Evolutionary conservation across 2,888 invertebrate genomes (phyloP).

Genomic region (Sphaerophoria rueppellii): DNA sequence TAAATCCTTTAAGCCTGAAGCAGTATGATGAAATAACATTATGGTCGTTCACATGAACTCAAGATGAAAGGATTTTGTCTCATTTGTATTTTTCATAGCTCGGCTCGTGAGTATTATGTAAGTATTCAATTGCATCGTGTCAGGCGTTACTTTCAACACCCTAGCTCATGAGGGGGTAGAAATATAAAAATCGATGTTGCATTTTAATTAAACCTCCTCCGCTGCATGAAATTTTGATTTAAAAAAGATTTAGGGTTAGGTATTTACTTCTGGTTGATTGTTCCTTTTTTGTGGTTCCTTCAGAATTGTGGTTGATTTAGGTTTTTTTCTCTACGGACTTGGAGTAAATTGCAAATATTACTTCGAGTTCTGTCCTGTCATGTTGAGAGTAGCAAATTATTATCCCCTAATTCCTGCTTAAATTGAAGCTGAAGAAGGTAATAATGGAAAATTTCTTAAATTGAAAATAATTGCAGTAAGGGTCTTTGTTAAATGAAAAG

Average conservation of each 20-base stretch:
- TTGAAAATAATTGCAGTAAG: too few relatives aligned
- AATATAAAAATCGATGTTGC: constrained; percentile 24
- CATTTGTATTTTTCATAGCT: not conserved
- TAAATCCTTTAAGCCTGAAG: constrained; percentile 10
- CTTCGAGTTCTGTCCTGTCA: too few relatives aligned
- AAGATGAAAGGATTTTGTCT: constrained; percentile 42
- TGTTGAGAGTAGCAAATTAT: too few relatives aligned
- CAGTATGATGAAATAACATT: constrained; percentile 47
- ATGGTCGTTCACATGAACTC: not conserved
- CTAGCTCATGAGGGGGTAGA: not conserved
- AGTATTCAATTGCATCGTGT: constrained; percentile 1
- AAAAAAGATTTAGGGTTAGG: not conserved
- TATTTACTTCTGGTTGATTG: constrained; percentile 18
- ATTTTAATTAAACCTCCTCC: constrained; percentile 6
- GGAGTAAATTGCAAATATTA: too few relatives aligned
- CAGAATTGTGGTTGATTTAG: not conserved
- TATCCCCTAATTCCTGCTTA: too few relatives aligned
- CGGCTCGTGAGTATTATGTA: not conserved
- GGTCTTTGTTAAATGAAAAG: too few relatives aligned
- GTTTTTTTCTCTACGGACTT: not conserved
- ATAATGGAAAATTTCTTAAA: too few relatives aligned
- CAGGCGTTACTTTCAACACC: constrained; percentile 30
- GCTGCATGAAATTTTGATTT: not conserved
- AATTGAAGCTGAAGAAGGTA: too few relatives aligned
- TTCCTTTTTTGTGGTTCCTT: constrained; percentile 11